Percentiles rank a stretch among this genome's conserved stretches.
Evolutionary conservation across 2,113 vertebrate genomes (phyloP).

Genomic region (Zosterops hypoxanthus): DNA sequence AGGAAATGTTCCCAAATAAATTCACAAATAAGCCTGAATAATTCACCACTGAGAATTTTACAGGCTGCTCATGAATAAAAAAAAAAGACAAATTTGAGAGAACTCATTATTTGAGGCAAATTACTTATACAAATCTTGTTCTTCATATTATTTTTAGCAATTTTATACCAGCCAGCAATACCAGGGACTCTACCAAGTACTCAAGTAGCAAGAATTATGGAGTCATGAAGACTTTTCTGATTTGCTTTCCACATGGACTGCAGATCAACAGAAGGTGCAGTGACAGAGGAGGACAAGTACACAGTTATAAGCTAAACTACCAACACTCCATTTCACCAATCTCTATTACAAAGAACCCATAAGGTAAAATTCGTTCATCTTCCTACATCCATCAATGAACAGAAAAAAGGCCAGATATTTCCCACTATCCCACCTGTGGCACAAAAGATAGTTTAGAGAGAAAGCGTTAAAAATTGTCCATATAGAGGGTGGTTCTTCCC

Average conservation of each 20-base stretch:
- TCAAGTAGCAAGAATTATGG: background rate
- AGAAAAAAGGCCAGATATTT: background rate
- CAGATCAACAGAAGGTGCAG: background rate
- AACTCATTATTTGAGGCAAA: conserved; percentile 9
- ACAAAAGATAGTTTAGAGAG: rapidly evolving
- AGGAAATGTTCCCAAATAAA: conserved; percentile 10
- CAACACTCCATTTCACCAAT: background rate
- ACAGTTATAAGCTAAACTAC: background rate
- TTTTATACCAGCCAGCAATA: background rate
- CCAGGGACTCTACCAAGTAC: background rate
- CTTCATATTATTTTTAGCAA: background rate
- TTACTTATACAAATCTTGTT: conserved; percentile 2
- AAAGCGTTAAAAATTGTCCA: background rate
- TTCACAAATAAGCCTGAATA: conserved; percentile 38
- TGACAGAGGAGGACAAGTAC: background rate
- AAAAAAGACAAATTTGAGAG: background rate
- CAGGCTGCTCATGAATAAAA: background rate
- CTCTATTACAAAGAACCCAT: background rate
- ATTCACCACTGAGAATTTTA: background rate
- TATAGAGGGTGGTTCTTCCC: background rate
- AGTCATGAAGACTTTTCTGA: background rate
- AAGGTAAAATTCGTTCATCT: background rate
- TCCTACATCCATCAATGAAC: background rate
- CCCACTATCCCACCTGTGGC: background rate
- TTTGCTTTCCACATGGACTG: background rate